Evolutionary conservation across 2,888 invertebrate genomes (phyloP).

Genomic region (Papilio elwesi): DNA sequence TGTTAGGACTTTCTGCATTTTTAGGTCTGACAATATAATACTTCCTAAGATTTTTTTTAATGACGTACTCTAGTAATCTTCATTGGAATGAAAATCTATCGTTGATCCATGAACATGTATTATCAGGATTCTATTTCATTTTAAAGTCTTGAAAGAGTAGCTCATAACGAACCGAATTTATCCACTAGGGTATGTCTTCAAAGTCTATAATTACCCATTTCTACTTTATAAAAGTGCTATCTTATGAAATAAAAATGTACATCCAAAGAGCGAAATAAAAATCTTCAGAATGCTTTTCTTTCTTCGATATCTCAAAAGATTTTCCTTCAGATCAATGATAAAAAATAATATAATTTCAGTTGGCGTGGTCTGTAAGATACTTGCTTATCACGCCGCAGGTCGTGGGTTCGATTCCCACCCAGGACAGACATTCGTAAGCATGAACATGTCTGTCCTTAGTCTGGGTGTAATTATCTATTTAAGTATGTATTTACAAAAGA

Average conservation of each 20-base stretch:
- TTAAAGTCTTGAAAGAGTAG: not conserved
- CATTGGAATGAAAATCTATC: no score
- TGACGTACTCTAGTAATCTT: no score
- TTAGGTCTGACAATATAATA: not conserved
- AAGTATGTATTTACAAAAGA: no score
- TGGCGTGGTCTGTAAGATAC: no score
- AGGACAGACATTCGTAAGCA: no score
- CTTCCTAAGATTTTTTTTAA: not conserved
- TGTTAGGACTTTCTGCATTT: not conserved
- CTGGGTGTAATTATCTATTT: no score
- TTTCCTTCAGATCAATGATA: not conserved
- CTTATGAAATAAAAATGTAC: not conserved
- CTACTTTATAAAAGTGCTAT: conserved; percentile 9
- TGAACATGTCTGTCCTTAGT: no score
- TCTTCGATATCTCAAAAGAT: conserved; percentile 7
- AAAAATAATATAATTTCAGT: no score
- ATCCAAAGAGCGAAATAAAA: not conserved
- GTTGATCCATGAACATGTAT: no score
- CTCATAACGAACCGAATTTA: conserved; percentile 3
- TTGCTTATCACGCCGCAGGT: no score
- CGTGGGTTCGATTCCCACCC: no score
- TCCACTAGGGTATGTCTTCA: not conserved
- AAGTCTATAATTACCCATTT: conserved; percentile 7
- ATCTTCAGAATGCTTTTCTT: conserved; percentile 1
- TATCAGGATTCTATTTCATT: not conserved